phyloP scores from a whole-genome alignment of 1,140 invertebrate species.

The Pseudomyrmex gracilis region DNA sequence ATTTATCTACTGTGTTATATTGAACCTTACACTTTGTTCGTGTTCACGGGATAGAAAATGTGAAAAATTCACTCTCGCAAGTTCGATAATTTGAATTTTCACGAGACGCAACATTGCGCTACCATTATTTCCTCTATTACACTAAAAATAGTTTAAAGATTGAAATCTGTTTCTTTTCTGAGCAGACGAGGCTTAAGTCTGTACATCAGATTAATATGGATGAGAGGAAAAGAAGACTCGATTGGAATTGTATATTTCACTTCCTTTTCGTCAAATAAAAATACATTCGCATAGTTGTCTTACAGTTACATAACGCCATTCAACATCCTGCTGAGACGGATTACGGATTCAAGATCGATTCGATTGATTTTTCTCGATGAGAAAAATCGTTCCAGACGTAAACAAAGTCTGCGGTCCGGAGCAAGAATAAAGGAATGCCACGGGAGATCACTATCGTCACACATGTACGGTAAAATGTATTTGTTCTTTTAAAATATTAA shows the following conservation, averaged over 20 bases:
- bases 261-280: constrained; percentile 35
- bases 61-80: background rate
- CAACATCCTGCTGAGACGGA: constrained; percentile 49
- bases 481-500: background rate
- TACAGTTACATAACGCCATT: constrained; percentile 60
- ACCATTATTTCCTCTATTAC: background rate
- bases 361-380: constrained; percentile 57
- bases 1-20: too few species aligned
- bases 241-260: constrained; percentile 58
- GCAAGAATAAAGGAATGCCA: background rate
- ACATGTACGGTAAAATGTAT: background rate
- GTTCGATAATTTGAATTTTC: background rate
- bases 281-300: constrained; percentile 50
- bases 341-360: constrained; percentile 55
- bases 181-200: constrained; percentile 10
- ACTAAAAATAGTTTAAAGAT: background rate
- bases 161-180: background rate
- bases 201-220: constrained; percentile 51
- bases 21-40: background rate
- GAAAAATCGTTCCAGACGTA: constrained; percentile 46
- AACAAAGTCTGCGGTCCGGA: constrained; percentile 37
- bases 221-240: constrained; percentile 42
- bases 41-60: background rate
- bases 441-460: background rate
- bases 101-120: background rate